Conservation (phyloP, 2,797 vertebrate species). For the Rhinatrema bivittatum region DNA sequence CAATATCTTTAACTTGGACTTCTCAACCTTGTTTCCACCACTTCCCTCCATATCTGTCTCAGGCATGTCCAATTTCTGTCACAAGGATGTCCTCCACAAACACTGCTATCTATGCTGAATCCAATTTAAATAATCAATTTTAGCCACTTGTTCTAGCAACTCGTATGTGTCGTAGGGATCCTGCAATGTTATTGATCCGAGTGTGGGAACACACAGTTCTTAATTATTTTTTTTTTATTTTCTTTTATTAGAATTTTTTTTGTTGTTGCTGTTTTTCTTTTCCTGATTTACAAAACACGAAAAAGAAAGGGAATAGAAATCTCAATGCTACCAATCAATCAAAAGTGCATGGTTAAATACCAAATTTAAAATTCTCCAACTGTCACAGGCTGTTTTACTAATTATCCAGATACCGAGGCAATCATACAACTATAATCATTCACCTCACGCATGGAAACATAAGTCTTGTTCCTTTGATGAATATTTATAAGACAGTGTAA, state of each 20-base stretch:
- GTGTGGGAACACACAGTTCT: too few species aligned
- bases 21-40: too few species aligned
- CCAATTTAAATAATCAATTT: constrained; percentile 24
- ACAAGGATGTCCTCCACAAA: too few species aligned
- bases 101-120: background rate
- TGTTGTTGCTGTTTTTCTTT: constrained; percentile 35
- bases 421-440: constrained; percentile 78
- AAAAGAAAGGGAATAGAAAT: constrained; percentile 33
- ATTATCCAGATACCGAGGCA: constrained; percentile 73
- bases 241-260: constrained; percentile 22
- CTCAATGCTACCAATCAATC: constrained; percentile 41
- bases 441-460: constrained; percentile 73
- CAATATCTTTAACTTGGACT: too few species aligned
- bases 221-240: too few species aligned
- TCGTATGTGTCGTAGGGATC: constrained; percentile 1
- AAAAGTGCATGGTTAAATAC: constrained; percentile 44
- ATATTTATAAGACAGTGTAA: constrained; percentile 89
- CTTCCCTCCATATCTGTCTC: too few species aligned
- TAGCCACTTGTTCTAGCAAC: constrained; percentile 3
- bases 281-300: constrained; percentile 38
- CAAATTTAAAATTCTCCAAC: constrained; percentile 56
- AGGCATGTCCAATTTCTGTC: too few species aligned
- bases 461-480: constrained; percentile 78
- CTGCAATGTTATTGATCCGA: constrained; percentile 7
- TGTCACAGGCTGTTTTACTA: constrained; percentile 63